These are phyloP conservation scores for Zenarchopterus dispar DNA, from an alignment of 2,797 vertebrate species.

Conservation along the genomic window DNA sequence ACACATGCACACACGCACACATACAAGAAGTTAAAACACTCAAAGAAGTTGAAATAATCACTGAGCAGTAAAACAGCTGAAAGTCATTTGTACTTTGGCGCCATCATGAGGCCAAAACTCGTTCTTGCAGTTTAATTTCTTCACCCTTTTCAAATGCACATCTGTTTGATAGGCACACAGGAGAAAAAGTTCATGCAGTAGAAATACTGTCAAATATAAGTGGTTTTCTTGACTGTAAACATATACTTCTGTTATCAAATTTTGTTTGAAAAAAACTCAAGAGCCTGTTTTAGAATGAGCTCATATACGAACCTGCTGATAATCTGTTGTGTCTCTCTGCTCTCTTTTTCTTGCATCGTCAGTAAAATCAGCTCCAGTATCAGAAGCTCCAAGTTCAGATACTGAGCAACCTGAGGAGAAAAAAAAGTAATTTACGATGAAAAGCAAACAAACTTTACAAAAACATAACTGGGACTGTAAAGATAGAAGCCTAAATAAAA, in stretches of 20 bases:
- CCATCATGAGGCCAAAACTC: conserved; percentile 27
- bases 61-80: neutral
- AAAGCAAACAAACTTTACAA: too few species aligned
- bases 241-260: too few species aligned
- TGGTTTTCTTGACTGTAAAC: too few species aligned
- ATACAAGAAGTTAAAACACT: neutral
- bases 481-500: too few species aligned
- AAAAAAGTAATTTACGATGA: neutral
- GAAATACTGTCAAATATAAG: neutral
- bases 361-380: conserved; percentile 88
- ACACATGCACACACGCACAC: too few species aligned
- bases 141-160: neutral
- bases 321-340: conserved; percentile 81
- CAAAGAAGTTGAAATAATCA: too few species aligned
- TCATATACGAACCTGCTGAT: conserved; percentile 81
- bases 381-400: conserved; percentile 89
- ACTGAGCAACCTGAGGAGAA: conserved; percentile 89
- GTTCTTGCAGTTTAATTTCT: conserved; percentile 26
- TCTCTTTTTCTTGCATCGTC: conserved; percentile 87
- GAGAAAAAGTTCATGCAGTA: neutral
- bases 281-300: neutral
- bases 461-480: too few species aligned
- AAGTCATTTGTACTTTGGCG: neutral
- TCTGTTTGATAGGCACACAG: neutral
- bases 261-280: too few species aligned